Conservation (phyloP, 2,797 vertebrate species). For the Bryconaethiops microstoma region DNA sequence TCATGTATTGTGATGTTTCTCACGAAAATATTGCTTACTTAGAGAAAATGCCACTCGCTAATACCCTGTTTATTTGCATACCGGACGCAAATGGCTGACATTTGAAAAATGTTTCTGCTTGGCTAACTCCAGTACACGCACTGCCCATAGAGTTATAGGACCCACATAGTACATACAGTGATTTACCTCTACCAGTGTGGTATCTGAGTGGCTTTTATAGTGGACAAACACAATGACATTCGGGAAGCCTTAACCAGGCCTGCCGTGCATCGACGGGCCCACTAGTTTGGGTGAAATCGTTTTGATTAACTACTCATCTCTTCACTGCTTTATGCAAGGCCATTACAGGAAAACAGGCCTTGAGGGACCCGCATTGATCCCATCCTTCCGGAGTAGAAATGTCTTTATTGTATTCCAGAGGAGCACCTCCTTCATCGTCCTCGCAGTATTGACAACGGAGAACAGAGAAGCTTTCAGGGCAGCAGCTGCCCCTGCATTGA, state of each 20-base stretch:
- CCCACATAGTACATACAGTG: not conserved
- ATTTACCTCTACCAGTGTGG: not conserved
- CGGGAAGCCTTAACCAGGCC: slow-evolving; percentile 37
- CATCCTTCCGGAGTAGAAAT: slow-evolving; percentile 67
- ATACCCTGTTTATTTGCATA: not conserved
- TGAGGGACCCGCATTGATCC: slow-evolving; percentile 68
- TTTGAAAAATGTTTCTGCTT: slow-evolving; percentile 26
- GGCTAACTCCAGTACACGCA: slow-evolving; percentile 13
- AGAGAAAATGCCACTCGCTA: slow-evolving; percentile 23
- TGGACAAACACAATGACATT: slow-evolving; percentile 19
- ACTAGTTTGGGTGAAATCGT: slow-evolving; percentile 58
- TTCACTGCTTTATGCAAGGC: slow-evolving; percentile 69
- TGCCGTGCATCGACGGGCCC: slow-evolving; percentile 38
- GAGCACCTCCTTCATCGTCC: slow-evolving; percentile 75
- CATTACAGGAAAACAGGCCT: slow-evolving; percentile 74
- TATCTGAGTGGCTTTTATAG: slow-evolving; percentile 12
- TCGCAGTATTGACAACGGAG: slow-evolving; percentile 71
- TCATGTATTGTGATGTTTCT: slow-evolving; percentile 5
- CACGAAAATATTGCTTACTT: not conserved
- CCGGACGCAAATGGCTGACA: slow-evolving; percentile 10
- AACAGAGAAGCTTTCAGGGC: slow-evolving; percentile 30
- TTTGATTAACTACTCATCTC: slow-evolving; percentile 59
- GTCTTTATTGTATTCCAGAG: slow-evolving; percentile 78
- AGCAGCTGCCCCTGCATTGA: slow-evolving; percentile 17
- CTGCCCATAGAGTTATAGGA: slow-evolving; percentile 10